Percentiles rank a stretch among this genome's conserved stretches.
phyloP scores from a whole-genome alignment of 1,140 invertebrate genomes.

The Atta texana region DNA sequence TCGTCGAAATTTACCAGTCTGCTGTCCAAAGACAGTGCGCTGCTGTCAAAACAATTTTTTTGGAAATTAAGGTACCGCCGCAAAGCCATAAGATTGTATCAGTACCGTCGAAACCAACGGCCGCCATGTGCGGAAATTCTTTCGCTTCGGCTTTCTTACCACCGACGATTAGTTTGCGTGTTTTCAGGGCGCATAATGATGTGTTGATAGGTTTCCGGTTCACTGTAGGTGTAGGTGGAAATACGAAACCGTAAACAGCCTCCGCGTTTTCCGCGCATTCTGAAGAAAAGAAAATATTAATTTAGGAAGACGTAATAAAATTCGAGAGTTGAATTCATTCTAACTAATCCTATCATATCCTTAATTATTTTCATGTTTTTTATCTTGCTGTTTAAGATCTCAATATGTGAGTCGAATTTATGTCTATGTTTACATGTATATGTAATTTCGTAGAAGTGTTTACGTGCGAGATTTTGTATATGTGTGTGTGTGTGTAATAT shows the following conservation, averaged over 20 bases:
- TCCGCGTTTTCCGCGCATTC: slow-evolving; percentile 81
- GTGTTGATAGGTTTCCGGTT: slow-evolving; percentile 71
- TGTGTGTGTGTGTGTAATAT: not conserved
- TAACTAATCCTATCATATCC: not conserved
- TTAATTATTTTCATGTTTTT: not conserved
- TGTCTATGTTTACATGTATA: not conserved
- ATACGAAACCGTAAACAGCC: slow-evolving; percentile 72
- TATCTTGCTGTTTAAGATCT: not conserved
- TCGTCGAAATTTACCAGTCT: slow-evolving; percentile 71
- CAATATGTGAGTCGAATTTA: not conserved
- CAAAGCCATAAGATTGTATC: slow-evolving; percentile 78
- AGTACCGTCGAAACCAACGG: slow-evolving; percentile 72
- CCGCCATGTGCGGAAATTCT: slow-evolving; percentile 86
- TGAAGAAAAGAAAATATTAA: slow-evolving; percentile 53
- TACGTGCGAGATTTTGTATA: not conserved
- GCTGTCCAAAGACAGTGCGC: slow-evolving; percentile 83
- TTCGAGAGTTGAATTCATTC: too few relatives aligned
- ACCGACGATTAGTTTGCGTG: slow-evolving; percentile 82
- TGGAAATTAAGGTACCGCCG: slow-evolving; percentile 86
- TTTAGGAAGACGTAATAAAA: not conserved
- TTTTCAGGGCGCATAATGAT: slow-evolving; percentile 77
- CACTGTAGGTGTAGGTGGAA: slow-evolving; percentile 66
- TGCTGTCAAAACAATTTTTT: slow-evolving; percentile 85
- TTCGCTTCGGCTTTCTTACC: slow-evolving; percentile 80
- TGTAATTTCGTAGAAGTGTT: not conserved